phyloP scores from a whole-genome alignment of 2,113 vertebrate species.

The Pogonocichla stellata region DNA sequence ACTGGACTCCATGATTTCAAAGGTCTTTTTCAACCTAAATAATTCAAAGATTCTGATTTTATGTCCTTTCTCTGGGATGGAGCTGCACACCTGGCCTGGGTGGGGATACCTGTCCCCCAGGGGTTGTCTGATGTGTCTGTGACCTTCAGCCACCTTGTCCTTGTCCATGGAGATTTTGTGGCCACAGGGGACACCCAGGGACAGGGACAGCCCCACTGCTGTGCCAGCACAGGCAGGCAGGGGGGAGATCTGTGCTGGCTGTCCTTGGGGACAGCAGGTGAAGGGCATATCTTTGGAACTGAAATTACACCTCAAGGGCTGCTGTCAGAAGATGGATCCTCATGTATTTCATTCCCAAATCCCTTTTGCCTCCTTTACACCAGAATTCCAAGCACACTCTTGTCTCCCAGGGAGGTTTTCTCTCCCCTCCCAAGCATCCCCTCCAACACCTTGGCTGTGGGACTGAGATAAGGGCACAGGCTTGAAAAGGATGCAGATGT shows the following conservation, averaged over 20 bases:
- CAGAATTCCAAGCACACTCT: fast-evolving
- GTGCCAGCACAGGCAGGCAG: not conserved
- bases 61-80: fast-evolving
- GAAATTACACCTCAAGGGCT: not conserved
- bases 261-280: not conserved
- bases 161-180: fast-evolving
- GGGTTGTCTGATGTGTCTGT: fast-evolving
- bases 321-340: not conserved
- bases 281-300: not conserved
- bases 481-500: not conserved
- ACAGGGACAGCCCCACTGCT: not conserved
- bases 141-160: not conserved
- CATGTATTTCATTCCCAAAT: not conserved
- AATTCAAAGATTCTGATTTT: not conserved
- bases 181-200: not conserved
- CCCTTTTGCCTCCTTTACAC: not conserved
- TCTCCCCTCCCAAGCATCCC: not conserved
- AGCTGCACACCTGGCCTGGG: not conserved
- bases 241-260: not conserved
- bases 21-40: not conserved
- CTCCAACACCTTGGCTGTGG: not conserved
- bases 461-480: not conserved
- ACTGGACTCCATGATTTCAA: not conserved
- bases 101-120: fast-evolving
- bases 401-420: not conserved